Conservation (phyloP, 2,797 vertebrate species). For the Furcifer pardalis region DNA sequence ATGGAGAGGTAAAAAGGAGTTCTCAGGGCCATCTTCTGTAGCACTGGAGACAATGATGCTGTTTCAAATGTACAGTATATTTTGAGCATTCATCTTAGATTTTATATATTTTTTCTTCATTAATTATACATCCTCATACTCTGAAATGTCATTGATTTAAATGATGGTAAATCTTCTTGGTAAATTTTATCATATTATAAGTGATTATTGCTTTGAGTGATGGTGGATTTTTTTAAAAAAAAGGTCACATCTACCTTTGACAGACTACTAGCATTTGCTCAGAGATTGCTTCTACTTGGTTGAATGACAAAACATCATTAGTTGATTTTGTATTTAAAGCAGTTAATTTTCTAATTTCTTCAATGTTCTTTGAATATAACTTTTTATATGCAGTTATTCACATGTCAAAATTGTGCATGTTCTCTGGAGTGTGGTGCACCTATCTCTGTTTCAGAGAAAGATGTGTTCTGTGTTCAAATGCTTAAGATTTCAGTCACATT, state of each 20-base stretch:
- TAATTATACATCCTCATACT: neutral
- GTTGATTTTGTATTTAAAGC: neutral
- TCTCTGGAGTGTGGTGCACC: slow-evolving; percentile 14
- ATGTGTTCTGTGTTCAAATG: slow-evolving; percentile 35
- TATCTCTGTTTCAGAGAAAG: slow-evolving; percentile 25
- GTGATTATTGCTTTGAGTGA: neutral
- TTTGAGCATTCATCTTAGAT: neutral
- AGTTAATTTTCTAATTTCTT: neutral
- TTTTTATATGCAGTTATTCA: neutral
- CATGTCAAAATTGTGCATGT: slow-evolving; percentile 8
- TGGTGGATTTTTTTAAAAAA: neutral
- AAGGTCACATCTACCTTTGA: neutral
- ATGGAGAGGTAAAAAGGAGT: neutral
- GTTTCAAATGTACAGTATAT: neutral
- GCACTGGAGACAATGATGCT: neutral
- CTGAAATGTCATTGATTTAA: neutral
- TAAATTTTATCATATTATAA: neutral
- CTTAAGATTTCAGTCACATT: slow-evolving; percentile 16
- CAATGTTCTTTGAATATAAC: neutral
- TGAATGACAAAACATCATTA: neutral
- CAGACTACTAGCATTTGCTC: neutral
- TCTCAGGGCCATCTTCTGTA: neutral
- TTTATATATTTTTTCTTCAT: neutral
- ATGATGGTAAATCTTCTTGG: neutral
- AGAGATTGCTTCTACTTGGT: neutral